phyloP scores from a whole-genome alignment of 2,113 vertebrate species.

The Leuciscus idus region DNA sequence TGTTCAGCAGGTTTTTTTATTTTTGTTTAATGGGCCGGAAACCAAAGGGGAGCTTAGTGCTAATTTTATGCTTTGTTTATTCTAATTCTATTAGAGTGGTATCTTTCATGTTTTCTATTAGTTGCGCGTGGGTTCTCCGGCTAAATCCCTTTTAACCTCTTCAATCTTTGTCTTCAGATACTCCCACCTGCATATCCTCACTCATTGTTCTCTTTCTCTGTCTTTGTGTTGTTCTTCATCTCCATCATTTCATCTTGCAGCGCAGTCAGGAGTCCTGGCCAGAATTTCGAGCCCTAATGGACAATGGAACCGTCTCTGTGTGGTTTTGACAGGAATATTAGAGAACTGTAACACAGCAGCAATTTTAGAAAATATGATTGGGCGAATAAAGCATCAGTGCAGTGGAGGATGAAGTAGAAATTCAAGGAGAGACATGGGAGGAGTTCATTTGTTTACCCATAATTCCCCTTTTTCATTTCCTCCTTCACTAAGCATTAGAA shows the following conservation, averaged over 20 bases:
- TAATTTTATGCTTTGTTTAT: constrained; percentile 66
- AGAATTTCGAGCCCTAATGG: neutral
- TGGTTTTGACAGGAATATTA: constrained; percentile 41
- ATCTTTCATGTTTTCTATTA: constrained; percentile 62
- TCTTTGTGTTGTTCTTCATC: constrained; percentile 2
- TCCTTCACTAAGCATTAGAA: constrained; percentile 44
- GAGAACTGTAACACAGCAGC: neutral
- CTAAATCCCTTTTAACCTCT: constrained; percentile 60
- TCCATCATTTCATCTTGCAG: constrained; percentile 7
- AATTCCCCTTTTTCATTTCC: constrained; percentile 51
- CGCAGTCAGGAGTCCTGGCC: constrained; percentile 17
- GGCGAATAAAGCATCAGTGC: constrained; percentile 36
- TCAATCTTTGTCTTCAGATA: constrained; percentile 36
- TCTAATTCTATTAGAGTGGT: constrained; percentile 65
- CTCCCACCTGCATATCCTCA: constrained; percentile 44
- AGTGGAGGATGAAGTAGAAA: constrained; percentile 33
- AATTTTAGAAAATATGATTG: constrained; percentile 40
- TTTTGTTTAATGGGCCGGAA: constrained; percentile 55
- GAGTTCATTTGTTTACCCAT: constrained; percentile 63
- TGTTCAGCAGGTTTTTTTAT: constrained; percentile 29
- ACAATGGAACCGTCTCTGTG: constrained; percentile 33
- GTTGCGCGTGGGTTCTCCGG: constrained; percentile 52
- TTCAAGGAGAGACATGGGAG: constrained; percentile 47
- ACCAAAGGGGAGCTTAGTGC: constrained; percentile 56
- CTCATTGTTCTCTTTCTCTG: constrained; percentile 3